phyloP scores from a whole-genome alignment of 1,140 invertebrate genomes.

The Eriosoma lanigerum region DNA sequence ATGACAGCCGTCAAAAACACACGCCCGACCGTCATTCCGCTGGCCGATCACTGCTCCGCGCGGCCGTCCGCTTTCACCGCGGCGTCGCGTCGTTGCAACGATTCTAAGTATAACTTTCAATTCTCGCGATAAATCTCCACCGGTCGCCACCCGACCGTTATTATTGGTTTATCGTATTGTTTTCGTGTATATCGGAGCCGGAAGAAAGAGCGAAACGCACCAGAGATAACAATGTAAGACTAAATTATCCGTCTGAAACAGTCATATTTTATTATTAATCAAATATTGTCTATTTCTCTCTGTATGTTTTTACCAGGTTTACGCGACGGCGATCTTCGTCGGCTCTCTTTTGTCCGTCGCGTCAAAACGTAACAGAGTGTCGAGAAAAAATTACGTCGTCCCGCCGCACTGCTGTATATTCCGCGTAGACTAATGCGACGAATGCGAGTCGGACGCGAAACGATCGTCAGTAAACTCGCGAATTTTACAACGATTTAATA shows the following conservation, averaged over 20 bases:
- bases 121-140: neutral
- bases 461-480: too few relatives aligned
- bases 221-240: neutral
- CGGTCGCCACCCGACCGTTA: neutral
- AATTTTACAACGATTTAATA: too few relatives aligned
- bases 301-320: too few relatives aligned
- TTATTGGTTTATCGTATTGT: constrained; percentile 35
- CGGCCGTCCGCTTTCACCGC: neutral
- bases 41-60: neutral
- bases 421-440: too few relatives aligned
- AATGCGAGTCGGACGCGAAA: too few relatives aligned
- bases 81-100: neutral
- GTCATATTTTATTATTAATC: neutral
- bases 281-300: neutral
- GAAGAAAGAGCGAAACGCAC: neutral
- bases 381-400: too few relatives aligned
- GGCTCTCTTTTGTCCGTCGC: too few relatives aligned
- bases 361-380: too few relatives aligned
- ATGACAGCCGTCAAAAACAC: constrained; percentile 51
- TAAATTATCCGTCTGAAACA: neutral
- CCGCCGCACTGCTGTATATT: too few relatives aligned
- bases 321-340: too few relatives aligned
- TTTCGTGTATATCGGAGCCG: neutral
- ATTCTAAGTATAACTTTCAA: neutral
- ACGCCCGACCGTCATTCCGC: neutral